phyloP scores from a whole-genome alignment of 2,797 vertebrate species.

The Halcyon leucocephala region DNA sequence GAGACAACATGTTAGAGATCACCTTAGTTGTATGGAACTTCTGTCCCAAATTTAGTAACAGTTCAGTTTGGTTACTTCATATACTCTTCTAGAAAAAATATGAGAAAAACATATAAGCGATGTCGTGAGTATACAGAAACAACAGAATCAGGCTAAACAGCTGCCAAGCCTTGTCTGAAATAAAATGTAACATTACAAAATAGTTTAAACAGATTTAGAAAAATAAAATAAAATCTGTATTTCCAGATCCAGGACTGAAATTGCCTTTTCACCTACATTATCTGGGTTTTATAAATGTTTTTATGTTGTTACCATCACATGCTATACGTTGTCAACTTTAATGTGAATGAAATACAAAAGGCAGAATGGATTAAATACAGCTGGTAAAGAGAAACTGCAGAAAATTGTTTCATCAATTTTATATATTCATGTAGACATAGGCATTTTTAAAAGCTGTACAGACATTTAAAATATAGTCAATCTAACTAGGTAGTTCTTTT shows the following conservation, averaged over 20 bases:
- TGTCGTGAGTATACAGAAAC: not conserved
- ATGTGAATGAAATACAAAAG: conserved; percentile 40
- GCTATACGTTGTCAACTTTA: not conserved
- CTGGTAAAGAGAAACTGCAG: not conserved
- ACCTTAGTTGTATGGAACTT: not conserved
- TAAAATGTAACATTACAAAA: not conserved
- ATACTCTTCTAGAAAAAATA: not conserved
- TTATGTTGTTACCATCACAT: not conserved
- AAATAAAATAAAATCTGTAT: not conserved
- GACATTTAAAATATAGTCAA: conserved; percentile 1
- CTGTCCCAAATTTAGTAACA: not conserved
- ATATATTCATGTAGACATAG: not conserved
- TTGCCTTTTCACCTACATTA: conserved; percentile 3
- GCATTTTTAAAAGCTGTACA: not conserved
- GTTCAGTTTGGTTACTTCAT: not conserved
- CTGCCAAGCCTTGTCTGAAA: not conserved
- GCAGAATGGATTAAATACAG: conserved; percentile 14
- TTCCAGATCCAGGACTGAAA: not conserved
- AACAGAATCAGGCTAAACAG: not conserved
- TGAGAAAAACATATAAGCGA: not conserved
- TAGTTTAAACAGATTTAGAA: not conserved
- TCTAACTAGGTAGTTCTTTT: not conserved
- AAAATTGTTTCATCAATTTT: not conserved
- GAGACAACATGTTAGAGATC: not conserved
- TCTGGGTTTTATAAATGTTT: conserved; percentile 26